Base-by-base conservation (phyloP, 1,140 invertebrate genomes). In the Phenacoccus solenopsis region DNA sequence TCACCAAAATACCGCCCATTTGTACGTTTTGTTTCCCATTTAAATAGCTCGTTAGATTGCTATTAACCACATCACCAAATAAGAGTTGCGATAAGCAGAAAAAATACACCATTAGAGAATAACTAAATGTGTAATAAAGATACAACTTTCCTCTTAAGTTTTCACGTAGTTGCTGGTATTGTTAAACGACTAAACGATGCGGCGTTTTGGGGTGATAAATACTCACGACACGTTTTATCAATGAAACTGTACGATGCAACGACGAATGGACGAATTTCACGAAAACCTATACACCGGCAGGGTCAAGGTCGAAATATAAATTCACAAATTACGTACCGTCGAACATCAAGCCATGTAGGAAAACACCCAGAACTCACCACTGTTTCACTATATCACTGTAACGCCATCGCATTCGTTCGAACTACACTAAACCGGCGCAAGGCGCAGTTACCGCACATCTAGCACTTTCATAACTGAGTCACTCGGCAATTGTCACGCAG, bases 401-500 rank as follows among this genome's bases (percentile, higher is more conserved):
- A n/a, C n/a, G n/a, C n/a, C n/a, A n/a, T n/a, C n/a, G n/a, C n/a
- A n/a, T n/a, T n/a, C n/a, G n/a, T n/a, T n/a, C n/a, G n/a, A n/a
- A n/a, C n/a, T n/a, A n/a, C n/a, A n/a, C n/a, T n/a, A n/a, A n/a
- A n/a, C n/a, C n/a, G n/a, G n/a, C n/a, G n/a, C n/a, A n/a, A n/a
- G n/a, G n/a, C n/a, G n/a, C n/a, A n/a, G n/a, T 49, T 49, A 49
- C 38, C 38, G 20, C 38, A 49, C 20, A 10, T 5, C 30, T 10
- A 49, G 20, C 38, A 49, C 38, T 49, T 49, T 49, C 38, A 49
- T 49, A 49, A 49, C 38, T 49, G 38, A 49, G 38, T 49, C 38
- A 49, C 38, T 49, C 38, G 38, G 38, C 38, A 49, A 49, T 49
- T 49, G 38, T 49, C 38, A 49, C 38, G 38, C n/a, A 49, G 38